Conservation (phyloP, 1,140 invertebrate species). For the Drepana arcuata region DNA sequence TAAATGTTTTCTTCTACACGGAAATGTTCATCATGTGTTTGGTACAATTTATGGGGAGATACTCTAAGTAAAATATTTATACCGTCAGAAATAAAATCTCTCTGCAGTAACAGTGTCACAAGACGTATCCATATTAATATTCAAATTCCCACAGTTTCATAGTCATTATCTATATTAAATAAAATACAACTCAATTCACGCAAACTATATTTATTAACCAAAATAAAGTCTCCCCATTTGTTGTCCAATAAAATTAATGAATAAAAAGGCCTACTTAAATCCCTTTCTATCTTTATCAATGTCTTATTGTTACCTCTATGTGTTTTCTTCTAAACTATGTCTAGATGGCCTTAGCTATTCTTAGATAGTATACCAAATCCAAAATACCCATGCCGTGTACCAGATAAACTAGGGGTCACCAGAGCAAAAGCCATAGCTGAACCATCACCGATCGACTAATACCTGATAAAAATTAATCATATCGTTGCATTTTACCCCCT, state of each 20-base stretch:
- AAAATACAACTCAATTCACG: too few species aligned
- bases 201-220: too few species aligned
- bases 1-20: slow-evolving; percentile 67
- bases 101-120: too few species aligned
- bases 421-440: slow-evolving; percentile 35
- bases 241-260: slow-evolving; percentile 21
- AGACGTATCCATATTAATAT: too few species aligned
- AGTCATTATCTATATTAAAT: too few species aligned
- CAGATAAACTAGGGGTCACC: slow-evolving; percentile 52
- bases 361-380: slow-evolving; percentile 37
- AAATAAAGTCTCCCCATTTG: slow-evolving; percentile 17
- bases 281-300: slow-evolving; percentile 47
- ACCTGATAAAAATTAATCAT: slow-evolving; percentile 66
- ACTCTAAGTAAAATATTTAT: too few species aligned
- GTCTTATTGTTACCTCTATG: slow-evolving; percentile 49
- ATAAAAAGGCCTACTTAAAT: slow-evolving; percentile 17
- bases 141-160: not conserved
- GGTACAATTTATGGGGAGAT: slow-evolving; percentile 40
- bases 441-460: slow-evolving; percentile 30
- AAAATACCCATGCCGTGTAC: slow-evolving; percentile 26
- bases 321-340: slow-evolving; percentile 42
- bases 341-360: slow-evolving; percentile 36
- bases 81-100: too few species aligned
- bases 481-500: slow-evolving; percentile 66
- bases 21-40: slow-evolving; percentile 42